A percentile compares a stretch with the other conserved stretches of the same genome.
phyloP scores from a whole-genome alignment of 2,113 vertebrate genomes.

The Nyctereutes procyonoides region DNA sequence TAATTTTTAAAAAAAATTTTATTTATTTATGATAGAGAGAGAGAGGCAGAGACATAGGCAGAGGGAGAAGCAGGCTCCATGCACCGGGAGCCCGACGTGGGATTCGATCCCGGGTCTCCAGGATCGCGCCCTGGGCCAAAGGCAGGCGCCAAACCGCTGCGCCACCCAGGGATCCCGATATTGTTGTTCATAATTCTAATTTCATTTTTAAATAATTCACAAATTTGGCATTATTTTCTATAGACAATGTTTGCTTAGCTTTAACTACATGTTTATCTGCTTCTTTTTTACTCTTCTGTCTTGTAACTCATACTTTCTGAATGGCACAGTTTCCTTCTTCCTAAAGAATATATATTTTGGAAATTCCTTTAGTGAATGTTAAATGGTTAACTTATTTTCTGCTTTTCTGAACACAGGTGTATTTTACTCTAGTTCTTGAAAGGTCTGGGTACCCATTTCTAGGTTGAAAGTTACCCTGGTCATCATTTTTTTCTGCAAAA shows the following conservation, averaged over 20 bases:
- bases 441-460: not conserved
- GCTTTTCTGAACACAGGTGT: not conserved
- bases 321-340: not conserved
- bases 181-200: conserved; percentile 9
- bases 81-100: too few relatives aligned
- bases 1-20: too few relatives aligned
- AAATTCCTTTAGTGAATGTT: not conserved
- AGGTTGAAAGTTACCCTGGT: not conserved
- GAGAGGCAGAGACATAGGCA: too few relatives aligned
- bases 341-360: not conserved
- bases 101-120: too few relatives aligned
- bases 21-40: too few relatives aligned
- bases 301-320: not conserved
- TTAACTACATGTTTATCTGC: not conserved
- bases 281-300: not conserved
- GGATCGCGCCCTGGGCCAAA: too few relatives aligned
- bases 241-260: not conserved
- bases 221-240: conserved; percentile 1
- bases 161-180: not conserved
- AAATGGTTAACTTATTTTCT: conserved; percentile 3
- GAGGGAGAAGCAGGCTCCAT: too few relatives aligned
- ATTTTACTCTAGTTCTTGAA: conserved; percentile 40
- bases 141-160: too few relatives aligned
- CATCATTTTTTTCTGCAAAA: conserved; percentile 5
- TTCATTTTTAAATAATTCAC: not conserved